Conservation (phyloP, 2,113 vertebrate genomes). For the Pedetes capensis region DNA sequence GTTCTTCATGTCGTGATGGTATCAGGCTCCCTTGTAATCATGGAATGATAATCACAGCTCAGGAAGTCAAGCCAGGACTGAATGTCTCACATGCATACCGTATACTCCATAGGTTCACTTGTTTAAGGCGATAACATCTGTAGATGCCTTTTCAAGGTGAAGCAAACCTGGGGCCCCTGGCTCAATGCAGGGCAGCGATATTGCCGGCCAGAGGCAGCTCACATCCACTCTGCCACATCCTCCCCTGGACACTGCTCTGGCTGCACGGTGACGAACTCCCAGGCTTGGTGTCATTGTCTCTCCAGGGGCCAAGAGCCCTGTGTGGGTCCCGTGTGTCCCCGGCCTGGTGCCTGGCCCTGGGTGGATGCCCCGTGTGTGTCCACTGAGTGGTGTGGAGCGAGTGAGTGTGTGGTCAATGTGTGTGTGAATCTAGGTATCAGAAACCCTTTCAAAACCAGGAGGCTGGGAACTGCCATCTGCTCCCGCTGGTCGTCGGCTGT, state of each 20-base stretch:
- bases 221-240: fast-evolving
- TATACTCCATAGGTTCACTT: fast-evolving
- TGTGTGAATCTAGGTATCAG: fast-evolving
- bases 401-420: fast-evolving
- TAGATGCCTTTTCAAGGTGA: no score
- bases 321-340: fast-evolving
- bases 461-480: fast-evolving
- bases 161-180: fast-evolving
- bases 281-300: not conserved
- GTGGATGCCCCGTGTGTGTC: no score
- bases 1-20: fast-evolving
- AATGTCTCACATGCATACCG: fast-evolving
- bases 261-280: fast-evolving
- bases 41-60: not conserved
- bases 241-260: fast-evolving
- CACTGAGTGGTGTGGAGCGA: fast-evolving
- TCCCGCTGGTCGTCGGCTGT: fast-evolving
- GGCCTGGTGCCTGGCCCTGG: fast-evolving
- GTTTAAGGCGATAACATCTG: not conserved
- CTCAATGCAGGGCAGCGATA: not conserved
- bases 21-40: not conserved
- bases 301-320: not conserved
- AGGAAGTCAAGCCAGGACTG: fast-evolving
- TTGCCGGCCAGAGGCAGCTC: fast-evolving
- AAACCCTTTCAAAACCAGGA: not conserved